Percentiles rank a stretch among this genome's conserved stretches.
phyloP scores from a whole-genome alignment of 2,888 invertebrate genomes.

The Lithophane socia region DNA sequence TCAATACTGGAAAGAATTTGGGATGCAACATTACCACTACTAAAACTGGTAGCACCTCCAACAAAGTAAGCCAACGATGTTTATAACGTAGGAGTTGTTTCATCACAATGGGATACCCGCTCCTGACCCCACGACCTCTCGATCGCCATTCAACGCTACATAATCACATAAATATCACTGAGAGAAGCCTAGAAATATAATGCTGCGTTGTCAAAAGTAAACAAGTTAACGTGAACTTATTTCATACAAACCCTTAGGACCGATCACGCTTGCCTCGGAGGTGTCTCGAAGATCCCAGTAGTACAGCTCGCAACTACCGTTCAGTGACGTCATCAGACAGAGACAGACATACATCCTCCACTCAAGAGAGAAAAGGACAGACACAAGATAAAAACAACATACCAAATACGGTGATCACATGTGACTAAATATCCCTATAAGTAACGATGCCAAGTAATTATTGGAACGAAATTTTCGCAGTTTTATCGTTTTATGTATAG shows the following conservation, averaged over 20 bases:
- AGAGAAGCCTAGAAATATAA: conserved; percentile 24
- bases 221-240: conserved; percentile 27
- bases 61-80: conserved; percentile 10
- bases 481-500: conserved; percentile 75
- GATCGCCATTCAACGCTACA: conserved; percentile 53
- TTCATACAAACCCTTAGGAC: conserved; percentile 45
- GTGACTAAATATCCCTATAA: conserved; percentile 86
- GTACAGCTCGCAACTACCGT: conserved; percentile 79
- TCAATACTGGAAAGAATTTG: background rate
- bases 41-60: background rate
- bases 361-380: conserved; percentile 70
- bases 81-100: conserved; percentile 31
- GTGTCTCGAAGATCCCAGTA: conserved; percentile 69
- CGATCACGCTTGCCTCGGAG: conserved; percentile 61
- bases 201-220: conserved; percentile 15
- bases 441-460: conserved; percentile 74
- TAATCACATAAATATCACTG: conserved; percentile 33
- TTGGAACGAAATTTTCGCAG: conserved; percentile 75
- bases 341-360: conserved; percentile 67
- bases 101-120: conserved; percentile 45
- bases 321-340: conserved; percentile 83
- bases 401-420: conserved; percentile 88
- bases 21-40: background rate
- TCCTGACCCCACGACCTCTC: conserved; percentile 43
- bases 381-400: conserved; percentile 83